These are phyloP conservation scores for Neostethus bicornis DNA, from an alignment of 2,797 vertebrate species.

Conservation along the genomic window DNA sequence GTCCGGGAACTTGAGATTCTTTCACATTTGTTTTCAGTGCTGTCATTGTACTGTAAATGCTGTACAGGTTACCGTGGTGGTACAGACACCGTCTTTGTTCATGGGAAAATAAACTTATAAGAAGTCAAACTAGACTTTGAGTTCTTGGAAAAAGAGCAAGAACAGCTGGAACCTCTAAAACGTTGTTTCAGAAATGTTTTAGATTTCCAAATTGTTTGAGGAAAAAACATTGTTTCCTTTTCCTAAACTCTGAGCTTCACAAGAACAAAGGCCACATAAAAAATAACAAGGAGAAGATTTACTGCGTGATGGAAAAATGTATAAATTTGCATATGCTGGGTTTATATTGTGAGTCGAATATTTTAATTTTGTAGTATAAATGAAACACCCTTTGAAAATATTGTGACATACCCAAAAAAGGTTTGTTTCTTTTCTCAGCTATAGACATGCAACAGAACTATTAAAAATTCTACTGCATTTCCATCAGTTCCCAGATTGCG, in stretches of 20 bases:
- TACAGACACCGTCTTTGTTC: conserved; percentile 77
- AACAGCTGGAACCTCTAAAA: background rate
- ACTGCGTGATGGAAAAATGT: background rate
- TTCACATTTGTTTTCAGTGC: conserved; percentile 81
- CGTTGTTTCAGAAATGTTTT: background rate
- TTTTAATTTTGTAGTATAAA: background rate
- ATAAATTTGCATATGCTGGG: background rate
- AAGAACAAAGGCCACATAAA: background rate
- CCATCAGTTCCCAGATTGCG: background rate
- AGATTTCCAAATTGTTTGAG: no score
- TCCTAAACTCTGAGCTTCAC: background rate
- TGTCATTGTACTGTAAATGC: conserved; percentile 80
- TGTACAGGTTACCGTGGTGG: conserved; percentile 83
- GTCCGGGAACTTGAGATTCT: conserved; percentile 72
- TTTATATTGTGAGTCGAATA: background rate
- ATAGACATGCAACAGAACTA: no score
- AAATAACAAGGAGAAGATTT: background rate
- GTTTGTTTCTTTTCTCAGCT: no score
- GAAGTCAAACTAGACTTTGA: conserved; percentile 21
- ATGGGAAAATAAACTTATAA: conserved; percentile 80
- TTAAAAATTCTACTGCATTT: no score
- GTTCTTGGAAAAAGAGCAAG: background rate
- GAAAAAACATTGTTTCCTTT: no score
- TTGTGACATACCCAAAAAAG: no score
- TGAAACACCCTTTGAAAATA: background rate